Base-by-base conservation (phyloP, 2,113 vertebrate species). In the Xenopus laevis region DNA sequence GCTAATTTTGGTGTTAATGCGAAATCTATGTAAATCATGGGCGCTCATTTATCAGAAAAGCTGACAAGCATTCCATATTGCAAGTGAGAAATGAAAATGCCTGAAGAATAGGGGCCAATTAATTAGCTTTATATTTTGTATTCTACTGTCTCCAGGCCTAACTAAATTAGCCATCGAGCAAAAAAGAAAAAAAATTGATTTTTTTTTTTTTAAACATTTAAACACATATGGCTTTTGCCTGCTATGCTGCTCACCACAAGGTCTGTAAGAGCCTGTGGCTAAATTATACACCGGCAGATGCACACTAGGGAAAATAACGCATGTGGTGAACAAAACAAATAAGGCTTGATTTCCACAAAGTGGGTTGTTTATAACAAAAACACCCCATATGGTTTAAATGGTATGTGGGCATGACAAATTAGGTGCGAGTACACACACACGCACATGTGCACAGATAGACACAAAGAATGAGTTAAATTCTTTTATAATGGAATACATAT, bases 1-100 rank as follows among this genome's bases (percentile, higher is more conserved):
- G 90, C 91, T 89, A 89, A 92, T 92, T 91, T 91, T 91, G 90
- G 88, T 90, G 92, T 91, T 92, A 90, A 91, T 93, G 92, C 89
- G 93, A 94, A 97, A 97, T 93, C 93, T 93, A 98, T 98, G 96
- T 95, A 97, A 99, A 99, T 96, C 86, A 85, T 94, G 72, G 92
- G 89, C 90, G 92, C 93, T 94, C 93, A 96, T 98, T 95, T 93
- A 96, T 98, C 95, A 97, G 86, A 75, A 83, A 91, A 88, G 89
- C 92, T 97, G 96, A 96, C 95, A 97, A 94, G 93, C 93, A 91
- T 92, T 92, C 92, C 92, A 94, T 96, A 95, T 93, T 95, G 94
- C 89, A 90, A 86, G 89, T 89, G 89, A 88, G 87, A 89, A 89
- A 94, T 87, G 89, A 88, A 93, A 93, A 90, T 89, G 89, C 89